phyloP scores from a whole-genome alignment of 2,888 invertebrate genomes.

The Eurois occulta region DNA sequence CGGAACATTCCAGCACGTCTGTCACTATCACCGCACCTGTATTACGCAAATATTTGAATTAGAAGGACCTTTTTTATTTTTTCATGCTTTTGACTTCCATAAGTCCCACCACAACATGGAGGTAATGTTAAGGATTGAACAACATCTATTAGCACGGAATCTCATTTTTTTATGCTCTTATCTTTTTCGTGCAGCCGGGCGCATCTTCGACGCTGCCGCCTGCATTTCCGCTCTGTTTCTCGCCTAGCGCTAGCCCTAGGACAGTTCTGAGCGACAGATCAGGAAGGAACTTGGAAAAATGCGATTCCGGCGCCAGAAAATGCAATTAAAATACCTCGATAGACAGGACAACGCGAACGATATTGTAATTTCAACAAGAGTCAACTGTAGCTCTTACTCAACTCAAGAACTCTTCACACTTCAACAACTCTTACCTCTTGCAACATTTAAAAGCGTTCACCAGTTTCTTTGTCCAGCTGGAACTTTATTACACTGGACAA shows the following conservation, averaged over 20 bases:
- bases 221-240: no score
- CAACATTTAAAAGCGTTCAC: not conserved
- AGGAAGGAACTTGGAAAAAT: no score
- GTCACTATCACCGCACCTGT: constrained; percentile 90
- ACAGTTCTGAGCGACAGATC: not conserved
- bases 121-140: not conserved
- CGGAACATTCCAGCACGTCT: constrained; percentile 85
- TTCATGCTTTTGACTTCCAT: not conserved
- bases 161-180: not conserved
- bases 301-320: no score
- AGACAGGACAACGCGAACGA: no score
- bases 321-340: no score
- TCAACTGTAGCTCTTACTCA: no score
- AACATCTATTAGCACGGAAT: not conserved
- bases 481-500: not conserved
- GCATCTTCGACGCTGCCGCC: not conserved
- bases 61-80: not conserved
- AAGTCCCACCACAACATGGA: not conserved
- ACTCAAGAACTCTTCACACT: no score
- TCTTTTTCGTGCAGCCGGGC: not conserved
- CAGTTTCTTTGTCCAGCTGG: not conserved
- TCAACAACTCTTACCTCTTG: no score
- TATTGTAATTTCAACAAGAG: no score
- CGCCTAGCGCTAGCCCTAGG: no score
- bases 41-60: not conserved